phyloP scores from a whole-genome alignment of 1,140 invertebrate species.

The Streblospio benedicti region DNA sequence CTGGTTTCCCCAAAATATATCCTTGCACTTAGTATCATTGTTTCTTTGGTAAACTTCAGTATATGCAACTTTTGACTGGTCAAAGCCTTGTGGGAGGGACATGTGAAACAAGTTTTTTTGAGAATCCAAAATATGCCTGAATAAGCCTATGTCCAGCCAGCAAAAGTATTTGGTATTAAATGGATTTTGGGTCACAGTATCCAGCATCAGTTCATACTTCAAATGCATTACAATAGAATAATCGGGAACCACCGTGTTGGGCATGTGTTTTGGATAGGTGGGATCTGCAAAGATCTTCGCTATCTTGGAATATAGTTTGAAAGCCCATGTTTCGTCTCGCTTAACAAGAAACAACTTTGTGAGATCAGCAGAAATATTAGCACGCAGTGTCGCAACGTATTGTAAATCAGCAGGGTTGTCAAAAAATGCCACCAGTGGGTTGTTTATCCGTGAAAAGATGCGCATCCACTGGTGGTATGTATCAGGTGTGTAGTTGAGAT shows the following conservation, averaged over 20 bases:
- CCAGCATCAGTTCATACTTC: conserved; percentile 22
- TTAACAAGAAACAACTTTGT: conserved; percentile 26
- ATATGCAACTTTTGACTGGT: conserved; percentile 29
- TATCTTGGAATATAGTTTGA: conserved; percentile 22
- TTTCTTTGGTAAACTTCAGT: conserved; percentile 24
- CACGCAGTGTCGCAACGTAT: conserved; percentile 3
- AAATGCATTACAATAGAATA: conserved; percentile 39
- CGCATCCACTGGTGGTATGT: conserved; percentile 11
- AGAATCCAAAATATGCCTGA: not conserved
- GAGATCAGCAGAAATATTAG: not conserved
- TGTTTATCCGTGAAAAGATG: conserved; percentile 3
- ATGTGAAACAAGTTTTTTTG: conserved; percentile 22
- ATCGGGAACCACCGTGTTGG: conserved; percentile 17
- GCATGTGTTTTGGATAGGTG: conserved; percentile 28
- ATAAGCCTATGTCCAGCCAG: conserved; percentile 20
- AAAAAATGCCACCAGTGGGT: conserved; percentile 11
- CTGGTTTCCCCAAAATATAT: conserved; percentile 23
- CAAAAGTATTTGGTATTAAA: conserved; percentile 12
- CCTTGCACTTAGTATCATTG: conserved; percentile 10
- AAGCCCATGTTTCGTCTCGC: conserved; percentile 29
- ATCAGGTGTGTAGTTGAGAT: not conserved
- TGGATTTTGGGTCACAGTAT: not conserved
- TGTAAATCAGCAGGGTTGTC: conserved; percentile 7
- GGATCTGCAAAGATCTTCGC: conserved; percentile 22
- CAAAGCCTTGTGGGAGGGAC: conserved; percentile 28